A percentile compares a stretch with the other conserved stretches of the same genome.
Evolutionary conservation across 2,113 vertebrate species (phyloP).

Genomic region (Solenodon paradoxus): DNA sequence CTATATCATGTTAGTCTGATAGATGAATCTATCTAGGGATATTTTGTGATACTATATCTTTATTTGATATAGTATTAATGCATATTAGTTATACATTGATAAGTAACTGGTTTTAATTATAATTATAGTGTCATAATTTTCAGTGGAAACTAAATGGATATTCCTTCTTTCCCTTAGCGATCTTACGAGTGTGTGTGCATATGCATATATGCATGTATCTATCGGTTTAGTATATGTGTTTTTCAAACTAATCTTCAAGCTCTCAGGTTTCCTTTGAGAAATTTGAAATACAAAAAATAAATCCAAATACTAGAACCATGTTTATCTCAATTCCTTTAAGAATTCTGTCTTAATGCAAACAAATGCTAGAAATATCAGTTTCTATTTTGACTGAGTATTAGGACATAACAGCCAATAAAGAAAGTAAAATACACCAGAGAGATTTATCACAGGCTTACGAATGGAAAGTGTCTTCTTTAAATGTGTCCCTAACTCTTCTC

Average conservation of each 20-base stretch:
- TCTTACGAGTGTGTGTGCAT: background rate
- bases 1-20: background rate
- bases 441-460: background rate
- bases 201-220: background rate
- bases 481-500: background rate
- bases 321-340: background rate
- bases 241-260: background rate
- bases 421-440: background rate
- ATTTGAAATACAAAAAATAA: slow-evolving; percentile 44
- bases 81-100: background rate
- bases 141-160: background rate
- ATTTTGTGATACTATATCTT: background rate
- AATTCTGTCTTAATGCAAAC: slow-evolving; percentile 27
- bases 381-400: slow-evolving; percentile 22
- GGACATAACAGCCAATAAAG: background rate
- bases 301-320: background rate
- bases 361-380: background rate
- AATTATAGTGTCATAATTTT: background rate
- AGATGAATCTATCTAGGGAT: background rate
- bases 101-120: background rate
- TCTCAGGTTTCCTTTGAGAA: background rate
- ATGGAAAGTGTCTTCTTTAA: background rate
- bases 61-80: background rate
- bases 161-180: background rate
- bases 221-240: no score